Evolutionary conservation across 2,113 vertebrate genomes (phyloP), one percentile per base, ranked within the genome.

Genomic region (Festucalex cinctus): DNA sequence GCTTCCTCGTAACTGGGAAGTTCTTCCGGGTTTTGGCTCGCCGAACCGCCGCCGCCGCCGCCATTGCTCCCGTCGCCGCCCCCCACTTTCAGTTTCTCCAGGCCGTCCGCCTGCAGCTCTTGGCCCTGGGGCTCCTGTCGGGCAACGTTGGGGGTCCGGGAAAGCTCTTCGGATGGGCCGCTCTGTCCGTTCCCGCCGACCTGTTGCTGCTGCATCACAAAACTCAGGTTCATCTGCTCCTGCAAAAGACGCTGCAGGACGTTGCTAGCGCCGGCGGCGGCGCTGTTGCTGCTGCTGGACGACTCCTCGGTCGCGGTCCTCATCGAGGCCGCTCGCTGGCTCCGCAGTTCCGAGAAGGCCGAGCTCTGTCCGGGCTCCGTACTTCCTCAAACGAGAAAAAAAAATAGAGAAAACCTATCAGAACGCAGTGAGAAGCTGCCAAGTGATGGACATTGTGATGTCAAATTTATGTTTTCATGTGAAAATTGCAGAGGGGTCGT

Each of bases 111-210:
- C 86, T 98, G 97, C 68, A 98, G 93, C 88, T 99, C 97, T 90
- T 99, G 97, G 73, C 97, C 97, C 86, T 99, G 97, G 48, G 97
- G 97, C 89, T 99, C 97, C 71, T 99, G 97, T 16, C 97, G 93
- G 75, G 97, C 97, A 70, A 94, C 94, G 88, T 98, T 95, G 66
- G 95, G 89, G 70, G 92, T 92, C 41, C 93, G 89, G 77, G 94
- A 93, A 82, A 93, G 93, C 74, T 98, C 96, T 70, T 98, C 96
- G 24, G 89, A 86, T 9, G 93, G 86, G 20, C 74, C 76, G 22
- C 89, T 89, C 63, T 79, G 81, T 70, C 56, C 91, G 2, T 88
- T 90, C 64, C 88, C 73, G 1, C 39, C 60, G 58, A 68, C 70
- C 13, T 79, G 70, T 41, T 81, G 77, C 3, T 94, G 94, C 56